Conservation (phyloP, 2,113 vertebrate species). For the Psophia crepitans region DNA sequence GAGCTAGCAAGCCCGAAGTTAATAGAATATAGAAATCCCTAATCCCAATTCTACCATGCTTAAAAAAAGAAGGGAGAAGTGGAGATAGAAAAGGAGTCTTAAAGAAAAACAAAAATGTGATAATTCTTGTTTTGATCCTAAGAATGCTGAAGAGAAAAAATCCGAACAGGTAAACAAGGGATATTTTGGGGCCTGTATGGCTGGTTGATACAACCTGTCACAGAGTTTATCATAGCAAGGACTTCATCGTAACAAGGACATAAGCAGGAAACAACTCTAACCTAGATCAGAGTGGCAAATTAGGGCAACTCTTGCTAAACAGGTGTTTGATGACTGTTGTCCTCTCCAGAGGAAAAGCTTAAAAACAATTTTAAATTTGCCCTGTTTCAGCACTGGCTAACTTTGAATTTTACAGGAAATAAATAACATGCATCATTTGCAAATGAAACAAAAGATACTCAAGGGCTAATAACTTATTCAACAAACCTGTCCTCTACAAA, state of each 20-base stretch:
- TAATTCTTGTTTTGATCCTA: neutral
- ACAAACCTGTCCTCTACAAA: neutral
- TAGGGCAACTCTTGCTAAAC: neutral
- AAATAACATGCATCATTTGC: neutral
- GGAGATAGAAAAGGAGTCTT: neutral
- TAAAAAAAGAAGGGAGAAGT: neutral
- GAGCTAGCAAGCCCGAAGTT: neutral
- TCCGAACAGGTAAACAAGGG: neutral
- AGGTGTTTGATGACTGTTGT: neutral
- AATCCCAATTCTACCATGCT: neutral
- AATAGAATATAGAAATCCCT: conserved; percentile 34
- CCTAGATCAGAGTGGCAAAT: neutral
- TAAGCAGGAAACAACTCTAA: neutral
- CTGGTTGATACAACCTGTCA: neutral
- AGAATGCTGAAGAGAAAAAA: neutral
- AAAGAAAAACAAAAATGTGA: neutral
- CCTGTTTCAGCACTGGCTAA: neutral
- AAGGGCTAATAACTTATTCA: neutral
- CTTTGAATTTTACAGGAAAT: neutral
- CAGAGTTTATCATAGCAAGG: neutral
- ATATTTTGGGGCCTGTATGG: neutral
- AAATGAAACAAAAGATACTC: neutral
- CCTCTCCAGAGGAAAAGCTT: neutral
- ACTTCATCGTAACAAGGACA: neutral
- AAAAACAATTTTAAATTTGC: neutral